Percentiles rank a stretch among this genome's conserved stretches.
Evolutionary conservation across 2,888 invertebrate species (phyloP).

Genomic region (Tetanocera ferruginea): DNA sequence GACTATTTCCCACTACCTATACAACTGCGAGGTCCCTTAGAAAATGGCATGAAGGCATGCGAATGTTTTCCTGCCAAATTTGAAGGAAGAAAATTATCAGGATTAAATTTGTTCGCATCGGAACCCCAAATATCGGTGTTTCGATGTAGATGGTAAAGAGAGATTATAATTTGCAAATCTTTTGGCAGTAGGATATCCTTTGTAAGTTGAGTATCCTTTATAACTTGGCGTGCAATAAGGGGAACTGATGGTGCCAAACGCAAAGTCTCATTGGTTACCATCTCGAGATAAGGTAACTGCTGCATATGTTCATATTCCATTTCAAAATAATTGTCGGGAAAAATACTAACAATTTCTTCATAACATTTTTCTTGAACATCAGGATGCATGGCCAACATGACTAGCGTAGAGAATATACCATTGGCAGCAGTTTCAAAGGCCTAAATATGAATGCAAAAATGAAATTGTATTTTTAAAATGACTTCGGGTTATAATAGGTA

Average conservation of each 20-base stretch:
- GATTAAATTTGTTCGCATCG: conserved; percentile 51
- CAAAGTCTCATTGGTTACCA: conserved; percentile 54
- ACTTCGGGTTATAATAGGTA: not conserved
- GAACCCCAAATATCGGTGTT: conserved; percentile 53
- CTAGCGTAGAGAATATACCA: conserved; percentile 42
- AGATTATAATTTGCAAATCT: conserved; percentile 46
- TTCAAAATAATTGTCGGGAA: conserved; percentile 47
- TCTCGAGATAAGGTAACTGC: conserved; percentile 54
- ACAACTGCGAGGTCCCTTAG: conserved; percentile 55
- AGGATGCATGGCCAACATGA: conserved; percentile 51
- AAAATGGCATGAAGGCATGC: conserved; percentile 56
- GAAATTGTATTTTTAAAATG: not conserved
- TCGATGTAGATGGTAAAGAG: conserved; percentile 52
- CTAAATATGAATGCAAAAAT: conserved; percentile 13
- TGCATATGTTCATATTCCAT: conserved; percentile 47
- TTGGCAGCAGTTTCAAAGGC: conserved; percentile 52
- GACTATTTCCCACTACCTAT: conserved; percentile 47
- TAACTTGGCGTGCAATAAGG: conserved; percentile 49
- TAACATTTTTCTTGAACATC: conserved; percentile 47
- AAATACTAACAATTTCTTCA: conserved; percentile 46
- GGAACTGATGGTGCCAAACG: conserved; percentile 52
- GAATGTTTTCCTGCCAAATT: conserved; percentile 51
- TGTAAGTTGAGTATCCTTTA: conserved; percentile 42
- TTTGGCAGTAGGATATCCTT: conserved; percentile 49
- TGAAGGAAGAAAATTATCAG: conserved; percentile 52